phyloP scores from a whole-genome alignment of 2,797 vertebrate species.

The Uromys caudimaculatus region DNA sequence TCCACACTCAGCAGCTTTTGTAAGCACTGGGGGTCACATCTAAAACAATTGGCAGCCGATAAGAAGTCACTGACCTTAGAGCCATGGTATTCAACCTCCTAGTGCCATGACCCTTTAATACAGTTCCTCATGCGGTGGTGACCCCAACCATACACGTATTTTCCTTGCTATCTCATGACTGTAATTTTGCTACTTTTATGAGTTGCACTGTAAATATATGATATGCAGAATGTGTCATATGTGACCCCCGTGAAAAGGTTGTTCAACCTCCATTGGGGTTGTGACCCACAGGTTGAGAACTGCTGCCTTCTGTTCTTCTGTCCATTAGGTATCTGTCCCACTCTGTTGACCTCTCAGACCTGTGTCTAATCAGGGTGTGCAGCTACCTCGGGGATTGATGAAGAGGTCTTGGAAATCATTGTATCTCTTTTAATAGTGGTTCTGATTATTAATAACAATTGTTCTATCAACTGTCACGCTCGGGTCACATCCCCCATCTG shows the following conservation, averaged over 20 bases:
- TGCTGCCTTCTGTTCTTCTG: background rate
- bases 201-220: background rate
- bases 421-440: background rate
- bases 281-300: background rate
- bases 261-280: background rate
- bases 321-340: rapidly evolving
- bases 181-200: background rate
- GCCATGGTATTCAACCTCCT: too few species aligned
- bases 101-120: background rate
- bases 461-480: too few species aligned
- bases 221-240: background rate
- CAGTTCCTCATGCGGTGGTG: background rate
- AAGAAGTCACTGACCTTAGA: too few species aligned
- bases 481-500: rapidly evolving
- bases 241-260: background rate
- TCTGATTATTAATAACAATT: background rate
- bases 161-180: background rate
- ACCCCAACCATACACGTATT: background rate
- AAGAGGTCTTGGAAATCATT: rapidly evolving
- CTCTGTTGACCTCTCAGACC: background rate
- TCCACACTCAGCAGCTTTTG: background rate
- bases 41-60: background rate
- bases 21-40: too few species aligned
- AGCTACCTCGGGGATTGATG: rapidly evolving
- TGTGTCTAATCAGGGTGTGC: background rate